These are phyloP conservation scores for Mastomys coucha DNA, from an alignment of 2,113 vertebrate genomes.

Conservation along the genomic window DNA sequence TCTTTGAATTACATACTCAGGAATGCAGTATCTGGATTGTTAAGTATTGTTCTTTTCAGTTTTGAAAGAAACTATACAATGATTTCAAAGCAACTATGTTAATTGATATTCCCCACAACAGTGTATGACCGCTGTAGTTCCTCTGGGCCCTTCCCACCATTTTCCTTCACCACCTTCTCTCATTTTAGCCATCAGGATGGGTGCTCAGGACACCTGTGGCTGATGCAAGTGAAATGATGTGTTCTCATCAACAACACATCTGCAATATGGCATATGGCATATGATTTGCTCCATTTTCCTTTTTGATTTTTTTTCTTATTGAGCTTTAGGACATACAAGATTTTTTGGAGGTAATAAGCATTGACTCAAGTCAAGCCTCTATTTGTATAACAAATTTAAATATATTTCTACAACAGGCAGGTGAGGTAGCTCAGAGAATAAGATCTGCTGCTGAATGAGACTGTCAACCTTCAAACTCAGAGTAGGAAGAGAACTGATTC, in stretches of 20 bases:
- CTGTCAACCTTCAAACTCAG: neutral
- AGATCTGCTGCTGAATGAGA: neutral
- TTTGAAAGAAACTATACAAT: conserved; percentile 17
- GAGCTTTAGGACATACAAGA: neutral
- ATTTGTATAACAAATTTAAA: neutral
- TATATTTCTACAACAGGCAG: neutral
- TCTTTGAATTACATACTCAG: conserved; percentile 16
- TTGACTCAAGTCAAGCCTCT: neutral
- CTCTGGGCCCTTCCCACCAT: neutral
- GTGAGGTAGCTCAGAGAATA: neutral
- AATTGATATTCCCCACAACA: neutral
- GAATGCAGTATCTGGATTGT: neutral
- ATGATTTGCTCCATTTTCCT: conserved; percentile 19
- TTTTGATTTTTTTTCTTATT: neutral
- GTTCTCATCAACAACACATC: neutral
- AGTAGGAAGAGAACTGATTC: neutral
- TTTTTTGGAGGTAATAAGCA: neutral
- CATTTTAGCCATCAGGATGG: neutral
- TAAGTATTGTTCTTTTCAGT: neutral
- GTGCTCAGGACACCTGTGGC: neutral
- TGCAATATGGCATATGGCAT: neutral
- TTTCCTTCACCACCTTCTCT: neutral
- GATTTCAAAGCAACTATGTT: neutral
- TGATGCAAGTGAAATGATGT: neutral
- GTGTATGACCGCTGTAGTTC: neutral